A percentile compares a stretch with the other conserved stretches of the same genome.
Evolutionary conservation across 2,888 invertebrate genomes (phyloP).

Genomic region (Netelia inedita): DNA sequence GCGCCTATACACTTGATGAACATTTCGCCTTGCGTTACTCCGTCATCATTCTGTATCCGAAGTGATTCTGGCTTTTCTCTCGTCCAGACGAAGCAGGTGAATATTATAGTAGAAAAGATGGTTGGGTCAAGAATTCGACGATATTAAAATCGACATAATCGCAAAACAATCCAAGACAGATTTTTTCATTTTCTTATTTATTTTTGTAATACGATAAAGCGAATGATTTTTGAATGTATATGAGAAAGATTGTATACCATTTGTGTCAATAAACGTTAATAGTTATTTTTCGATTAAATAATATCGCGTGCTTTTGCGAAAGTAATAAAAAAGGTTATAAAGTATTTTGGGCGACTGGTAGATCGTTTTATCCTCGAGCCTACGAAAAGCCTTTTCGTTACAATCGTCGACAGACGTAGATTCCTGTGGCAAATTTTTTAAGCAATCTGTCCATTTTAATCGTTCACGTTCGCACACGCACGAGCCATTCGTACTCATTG

Average conservation of each 20-base stretch:
- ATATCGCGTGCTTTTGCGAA: not conserved
- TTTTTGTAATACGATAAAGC: too few relatives aligned
- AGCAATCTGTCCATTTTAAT: constrained; percentile 32
- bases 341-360: too few relatives aligned
- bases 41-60: not conserved
- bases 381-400: not conserved
- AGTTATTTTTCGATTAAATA: not conserved
- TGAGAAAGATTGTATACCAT: too few relatives aligned
- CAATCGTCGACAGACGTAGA: not conserved
- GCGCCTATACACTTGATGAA: not conserved
- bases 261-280: not conserved
- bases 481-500: not conserved
- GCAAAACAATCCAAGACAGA: too few relatives aligned
- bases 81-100: not conserved
- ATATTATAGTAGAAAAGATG: not conserved
- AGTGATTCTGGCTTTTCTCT: too few relatives aligned
- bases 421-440: constrained; percentile 3
- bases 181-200: too few relatives aligned
- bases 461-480: constrained; percentile 1
- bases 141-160: not conserved
- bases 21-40: not conserved
- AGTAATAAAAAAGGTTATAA: too few relatives aligned
- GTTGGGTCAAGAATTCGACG: not conserved
- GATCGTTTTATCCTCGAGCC: too few relatives aligned
- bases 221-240: too few relatives aligned